Percentiles rank a stretch among this genome's conserved stretches.
Conservation (phyloP, 2,888 invertebrate species). For the Entomobrya proxima region DNA sequence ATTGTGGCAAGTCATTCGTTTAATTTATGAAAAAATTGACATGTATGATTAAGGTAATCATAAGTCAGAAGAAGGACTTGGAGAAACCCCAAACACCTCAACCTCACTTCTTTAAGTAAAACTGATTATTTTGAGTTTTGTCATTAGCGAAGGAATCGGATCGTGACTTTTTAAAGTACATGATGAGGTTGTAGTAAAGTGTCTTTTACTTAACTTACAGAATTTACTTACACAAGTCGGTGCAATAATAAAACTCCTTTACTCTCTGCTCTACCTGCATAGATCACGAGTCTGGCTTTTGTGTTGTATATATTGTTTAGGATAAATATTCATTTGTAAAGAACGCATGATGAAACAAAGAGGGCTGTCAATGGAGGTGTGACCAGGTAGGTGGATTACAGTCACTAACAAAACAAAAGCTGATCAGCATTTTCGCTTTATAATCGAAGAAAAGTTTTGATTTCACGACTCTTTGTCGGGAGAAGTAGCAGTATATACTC, state of each 20-base stretch:
- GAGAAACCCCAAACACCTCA: neutral
- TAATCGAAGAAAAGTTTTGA: no score
- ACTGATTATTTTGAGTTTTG: constrained; percentile 4
- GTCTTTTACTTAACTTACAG: neutral
- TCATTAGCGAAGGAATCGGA: neutral
- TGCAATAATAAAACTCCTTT: neutral
- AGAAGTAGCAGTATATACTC: no score
- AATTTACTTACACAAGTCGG: neutral
- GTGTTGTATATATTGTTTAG: constrained; percentile 32
- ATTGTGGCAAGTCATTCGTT: constrained; percentile 26
- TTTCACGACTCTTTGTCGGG: no score
- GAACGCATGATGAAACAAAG: constrained; percentile 49
- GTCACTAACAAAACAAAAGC: constrained; percentile 11
- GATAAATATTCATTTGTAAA: constrained; percentile 26
- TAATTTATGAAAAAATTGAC: constrained; percentile 43
- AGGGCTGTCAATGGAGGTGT: constrained; percentile 49
- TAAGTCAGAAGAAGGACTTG: neutral
- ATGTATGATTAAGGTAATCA: constrained; percentile 40
- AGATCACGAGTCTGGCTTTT: constrained; percentile 47
- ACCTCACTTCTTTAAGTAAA: neutral
- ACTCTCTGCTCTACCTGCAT: no score
- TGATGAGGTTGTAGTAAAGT: neutral
- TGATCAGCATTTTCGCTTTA: neutral
- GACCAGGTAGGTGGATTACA: constrained; percentile 40
- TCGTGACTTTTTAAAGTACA: constrained; percentile 30